A percentile compares a stretch with the other conserved stretches of the same genome.
These are phyloP conservation scores for Ophioninae sp. DNA, from an alignment of 2,888 invertebrate species.

Conservation along the genomic window DNA sequence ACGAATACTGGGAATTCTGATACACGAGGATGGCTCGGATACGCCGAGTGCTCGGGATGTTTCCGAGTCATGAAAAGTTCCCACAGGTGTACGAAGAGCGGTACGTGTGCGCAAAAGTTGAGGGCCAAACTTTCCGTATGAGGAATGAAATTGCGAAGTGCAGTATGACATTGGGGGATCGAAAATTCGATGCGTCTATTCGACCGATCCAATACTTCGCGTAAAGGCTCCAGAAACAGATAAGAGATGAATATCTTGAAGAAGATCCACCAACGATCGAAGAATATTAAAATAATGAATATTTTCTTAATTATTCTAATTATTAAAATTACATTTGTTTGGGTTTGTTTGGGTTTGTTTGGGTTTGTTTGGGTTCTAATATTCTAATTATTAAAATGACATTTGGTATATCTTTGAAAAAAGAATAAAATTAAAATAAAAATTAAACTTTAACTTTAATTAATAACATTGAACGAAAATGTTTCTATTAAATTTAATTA, in stretches of 20 bases:
- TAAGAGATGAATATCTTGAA: background rate
- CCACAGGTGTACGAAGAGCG: background rate
- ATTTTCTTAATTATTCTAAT: too few relatives aligned
- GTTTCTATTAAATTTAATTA: too few relatives aligned
- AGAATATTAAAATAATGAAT: background rate
- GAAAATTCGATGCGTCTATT: background rate
- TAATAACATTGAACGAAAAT: too few relatives aligned
- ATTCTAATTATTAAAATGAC: too few relatives aligned
- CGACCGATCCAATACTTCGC: background rate
- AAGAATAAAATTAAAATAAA: too few relatives aligned
- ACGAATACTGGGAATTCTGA: conserved; percentile 3
- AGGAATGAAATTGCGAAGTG: background rate
- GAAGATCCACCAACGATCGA: background rate
- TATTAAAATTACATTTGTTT: too few relatives aligned
- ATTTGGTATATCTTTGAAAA: too few relatives aligned
- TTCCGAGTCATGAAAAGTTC: background rate
- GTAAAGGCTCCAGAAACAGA: background rate
- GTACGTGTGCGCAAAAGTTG: background rate
- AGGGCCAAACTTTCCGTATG: background rate
- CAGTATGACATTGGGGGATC: background rate
- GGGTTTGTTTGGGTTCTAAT: too few relatives aligned
- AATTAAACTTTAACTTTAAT: too few relatives aligned
- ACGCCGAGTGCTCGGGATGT: background rate
- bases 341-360: too few relatives aligned
- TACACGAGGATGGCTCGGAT: background rate